Percentiles rank a stretch among this genome's conserved stretches.
Evolutionary conservation across 2,888 invertebrate genomes (phyloP).

Genomic region (Eupelmus urozonus): DNA sequence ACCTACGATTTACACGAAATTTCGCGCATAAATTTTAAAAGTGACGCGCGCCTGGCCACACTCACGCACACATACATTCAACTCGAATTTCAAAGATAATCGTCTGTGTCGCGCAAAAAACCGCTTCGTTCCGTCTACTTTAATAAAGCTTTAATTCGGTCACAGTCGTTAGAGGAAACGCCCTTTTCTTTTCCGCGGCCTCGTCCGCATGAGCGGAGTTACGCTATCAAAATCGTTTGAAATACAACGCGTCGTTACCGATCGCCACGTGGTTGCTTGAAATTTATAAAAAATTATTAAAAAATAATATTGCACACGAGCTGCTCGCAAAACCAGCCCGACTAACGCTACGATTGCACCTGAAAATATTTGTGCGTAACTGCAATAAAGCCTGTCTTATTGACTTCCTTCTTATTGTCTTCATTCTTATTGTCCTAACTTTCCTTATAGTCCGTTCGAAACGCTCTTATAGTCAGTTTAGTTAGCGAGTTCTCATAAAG

Average conservation of each 20-base stretch:
- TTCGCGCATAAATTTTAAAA: neutral
- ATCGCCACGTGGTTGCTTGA: neutral
- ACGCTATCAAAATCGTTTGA: conserved; percentile 9
- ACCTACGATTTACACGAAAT: neutral
- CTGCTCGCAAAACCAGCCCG: too few relatives aligned
- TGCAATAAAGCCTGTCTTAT: neutral
- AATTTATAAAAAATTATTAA: too few relatives aligned
- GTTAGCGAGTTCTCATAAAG: neutral
- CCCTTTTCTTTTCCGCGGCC: neutral
- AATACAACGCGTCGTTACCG: neutral
- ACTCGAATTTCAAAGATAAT: conserved; percentile 27
- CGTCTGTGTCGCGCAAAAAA: conserved; percentile 24
- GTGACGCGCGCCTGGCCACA: neutral
- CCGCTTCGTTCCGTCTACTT: conserved; percentile 18
- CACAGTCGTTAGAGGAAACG: conserved; percentile 44
- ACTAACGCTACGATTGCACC: too few relatives aligned
- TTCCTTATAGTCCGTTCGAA: neutral
- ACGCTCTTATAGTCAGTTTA: neutral
- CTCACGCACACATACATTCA: neutral
- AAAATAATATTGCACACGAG: too few relatives aligned
- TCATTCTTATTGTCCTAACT: conserved; percentile 27
- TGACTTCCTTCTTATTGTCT: neutral
- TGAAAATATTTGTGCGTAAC: too few relatives aligned
- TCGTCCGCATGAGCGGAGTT: neutral
- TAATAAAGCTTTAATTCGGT: conserved; percentile 53